These are phyloP conservation scores for Paracanthobrama guichenoti DNA, from an alignment of 2,113 vertebrate species.

Conservation along the genomic window DNA sequence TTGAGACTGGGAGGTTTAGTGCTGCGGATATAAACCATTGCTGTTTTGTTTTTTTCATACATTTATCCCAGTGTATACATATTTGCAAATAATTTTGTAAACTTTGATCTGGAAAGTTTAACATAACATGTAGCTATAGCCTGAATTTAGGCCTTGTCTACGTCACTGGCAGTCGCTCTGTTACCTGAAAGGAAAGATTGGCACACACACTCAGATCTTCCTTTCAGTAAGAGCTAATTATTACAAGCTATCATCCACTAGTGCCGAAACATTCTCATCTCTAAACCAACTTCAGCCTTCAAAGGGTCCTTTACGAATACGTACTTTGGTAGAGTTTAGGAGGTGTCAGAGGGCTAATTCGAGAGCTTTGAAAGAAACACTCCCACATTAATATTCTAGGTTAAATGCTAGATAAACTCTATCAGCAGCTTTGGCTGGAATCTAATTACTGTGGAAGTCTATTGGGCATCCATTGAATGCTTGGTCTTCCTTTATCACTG, in stretches of 20 bases:
- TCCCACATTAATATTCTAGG: background rate
- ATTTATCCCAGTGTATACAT: background rate
- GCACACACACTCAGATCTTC: background rate
- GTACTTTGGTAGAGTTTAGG: background rate
- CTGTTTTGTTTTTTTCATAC: background rate
- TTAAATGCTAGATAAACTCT: background rate
- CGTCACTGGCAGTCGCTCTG: background rate
- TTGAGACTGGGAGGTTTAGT: background rate
- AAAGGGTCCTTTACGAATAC: background rate
- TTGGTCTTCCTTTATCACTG: background rate
- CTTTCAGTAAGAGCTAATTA: background rate
- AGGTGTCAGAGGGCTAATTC: background rate
- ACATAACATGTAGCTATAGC: background rate
- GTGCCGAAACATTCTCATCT: background rate
- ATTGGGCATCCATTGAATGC: background rate
- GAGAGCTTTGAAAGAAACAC: background rate
- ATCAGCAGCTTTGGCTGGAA: background rate
- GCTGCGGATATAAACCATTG: background rate
- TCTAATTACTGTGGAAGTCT: background rate
- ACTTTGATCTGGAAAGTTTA: background rate
- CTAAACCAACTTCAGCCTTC: background rate
- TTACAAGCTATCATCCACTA: background rate
- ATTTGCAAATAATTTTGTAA: background rate
- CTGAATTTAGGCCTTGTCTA: background rate
- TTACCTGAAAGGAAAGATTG: background rate